Evolutionary conservation across 2,113 vertebrate species (phyloP).

Genomic region (Agelaius tricolor): DNA sequence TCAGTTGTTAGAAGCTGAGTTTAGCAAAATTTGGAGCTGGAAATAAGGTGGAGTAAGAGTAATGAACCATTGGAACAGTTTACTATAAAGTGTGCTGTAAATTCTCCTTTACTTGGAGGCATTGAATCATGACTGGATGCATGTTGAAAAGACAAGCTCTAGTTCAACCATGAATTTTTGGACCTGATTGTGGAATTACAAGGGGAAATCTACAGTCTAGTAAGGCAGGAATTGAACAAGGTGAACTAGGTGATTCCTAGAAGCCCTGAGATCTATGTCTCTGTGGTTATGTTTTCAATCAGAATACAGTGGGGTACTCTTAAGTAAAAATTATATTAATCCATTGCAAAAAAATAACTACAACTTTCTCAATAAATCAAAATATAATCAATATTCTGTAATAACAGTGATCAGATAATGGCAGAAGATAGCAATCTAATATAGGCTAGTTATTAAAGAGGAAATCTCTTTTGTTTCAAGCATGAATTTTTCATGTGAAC

Average conservation of each 20-base stretch:
- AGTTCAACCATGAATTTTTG: slow-evolving; percentile 3
- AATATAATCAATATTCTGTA: background rate
- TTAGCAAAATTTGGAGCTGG: slow-evolving; percentile 5
- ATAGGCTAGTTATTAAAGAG: background rate
- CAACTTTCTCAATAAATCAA: background rate
- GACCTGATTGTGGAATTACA: background rate
- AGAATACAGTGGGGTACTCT: background rate
- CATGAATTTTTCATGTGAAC: background rate
- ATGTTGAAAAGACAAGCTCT: background rate
- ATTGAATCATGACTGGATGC: background rate
- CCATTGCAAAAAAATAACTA: background rate
- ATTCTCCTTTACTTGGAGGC: slow-evolving; percentile 13
- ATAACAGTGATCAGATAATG: background rate
- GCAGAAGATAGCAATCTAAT: background rate
- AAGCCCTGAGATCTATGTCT: background rate
- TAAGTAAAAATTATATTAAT: background rate
- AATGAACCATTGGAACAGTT: slow-evolving; percentile 4
- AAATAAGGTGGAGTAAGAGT: background rate
- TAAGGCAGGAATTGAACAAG: background rate
- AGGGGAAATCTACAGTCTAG: background rate
- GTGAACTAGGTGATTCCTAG: background rate
- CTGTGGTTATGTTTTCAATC: background rate
- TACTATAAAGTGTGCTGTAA: background rate
- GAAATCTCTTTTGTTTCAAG: background rate
- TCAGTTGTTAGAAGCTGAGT: background rate